Conservation (phyloP, 2,113 vertebrate genomes). For the Orycteropus afer region DNA sequence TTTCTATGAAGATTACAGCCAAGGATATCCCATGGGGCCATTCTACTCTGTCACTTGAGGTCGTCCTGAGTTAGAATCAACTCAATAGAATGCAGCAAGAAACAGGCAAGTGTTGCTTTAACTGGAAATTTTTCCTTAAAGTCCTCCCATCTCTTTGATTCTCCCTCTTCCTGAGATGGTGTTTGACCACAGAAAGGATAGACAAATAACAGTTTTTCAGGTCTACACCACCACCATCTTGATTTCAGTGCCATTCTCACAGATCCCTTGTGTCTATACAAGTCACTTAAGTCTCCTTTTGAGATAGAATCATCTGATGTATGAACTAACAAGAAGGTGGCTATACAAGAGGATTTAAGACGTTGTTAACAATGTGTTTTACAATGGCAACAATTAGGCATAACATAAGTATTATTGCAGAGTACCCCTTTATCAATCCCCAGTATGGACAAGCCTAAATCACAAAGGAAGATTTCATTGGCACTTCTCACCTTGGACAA, state of each 20-base stretch:
- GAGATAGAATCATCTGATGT: neutral
- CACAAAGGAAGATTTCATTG: neutral
- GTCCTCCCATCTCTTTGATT: accelerated
- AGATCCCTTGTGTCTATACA: neutral
- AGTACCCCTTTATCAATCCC: neutral
- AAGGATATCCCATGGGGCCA: no score
- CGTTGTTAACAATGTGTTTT: neutral
- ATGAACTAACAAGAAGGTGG: neutral
- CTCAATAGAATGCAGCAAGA: no score
- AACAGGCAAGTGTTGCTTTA: neutral
- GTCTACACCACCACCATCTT: neutral
- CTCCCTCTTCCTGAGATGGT: neutral
- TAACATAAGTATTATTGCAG: neutral
- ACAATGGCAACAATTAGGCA: neutral
- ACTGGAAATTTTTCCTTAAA: neutral
- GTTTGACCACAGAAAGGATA: neutral
- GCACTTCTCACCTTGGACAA: neutral
- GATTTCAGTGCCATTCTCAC: neutral
- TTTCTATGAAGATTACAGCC: no score
- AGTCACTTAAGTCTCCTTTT: neutral
- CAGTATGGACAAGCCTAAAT: neutral
- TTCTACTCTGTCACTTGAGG: no score
- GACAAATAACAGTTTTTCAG: no score
- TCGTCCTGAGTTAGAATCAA: no score
- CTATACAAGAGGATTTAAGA: neutral